phyloP scores from a whole-genome alignment of 1,140 invertebrate genomes.

The Calephelis virginiensis region DNA sequence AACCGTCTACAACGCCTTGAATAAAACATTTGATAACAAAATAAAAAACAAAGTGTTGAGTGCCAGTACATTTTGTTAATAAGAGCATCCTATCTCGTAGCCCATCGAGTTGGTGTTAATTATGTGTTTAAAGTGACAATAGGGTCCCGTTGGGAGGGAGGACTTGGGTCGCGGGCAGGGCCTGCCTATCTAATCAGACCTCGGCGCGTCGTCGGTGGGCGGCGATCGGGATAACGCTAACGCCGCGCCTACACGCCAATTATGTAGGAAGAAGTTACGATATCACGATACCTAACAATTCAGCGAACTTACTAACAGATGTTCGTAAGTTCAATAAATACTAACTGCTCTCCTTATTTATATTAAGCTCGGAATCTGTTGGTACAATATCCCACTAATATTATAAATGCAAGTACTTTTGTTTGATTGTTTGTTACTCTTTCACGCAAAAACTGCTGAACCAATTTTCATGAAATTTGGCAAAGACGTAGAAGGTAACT shows the following conservation, averaged over 20 bases:
- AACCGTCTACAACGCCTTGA: no score
- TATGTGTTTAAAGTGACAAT: constrained; percentile 10
- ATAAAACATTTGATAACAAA: no score
- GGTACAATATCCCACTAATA: no score
- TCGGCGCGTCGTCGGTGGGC: constrained; percentile 64
- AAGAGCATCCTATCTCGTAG: neutral
- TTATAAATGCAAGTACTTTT: no score
- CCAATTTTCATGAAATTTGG: no score
- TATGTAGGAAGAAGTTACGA: constrained; percentile 75
- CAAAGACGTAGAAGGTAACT: no score
- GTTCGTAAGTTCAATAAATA: no score
- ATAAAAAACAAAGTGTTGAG: no score
- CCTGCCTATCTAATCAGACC: constrained; percentile 66
- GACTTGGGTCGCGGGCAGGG: constrained; percentile 38
- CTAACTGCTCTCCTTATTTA: no score
- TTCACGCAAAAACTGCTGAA: no score
- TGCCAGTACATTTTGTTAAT: neutral
- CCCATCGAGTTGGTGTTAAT: constrained; percentile 4
- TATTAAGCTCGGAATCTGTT: no score
- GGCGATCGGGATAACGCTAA: constrained; percentile 66
- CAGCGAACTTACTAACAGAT: constrained; percentile 47
- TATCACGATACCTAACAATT: constrained; percentile 58
- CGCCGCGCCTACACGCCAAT: constrained; percentile 72
- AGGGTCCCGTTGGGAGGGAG: constrained; percentile 25
- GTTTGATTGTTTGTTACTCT: no score